Base-by-base conservation (phyloP, 2,888 invertebrate species). In the Diloba caeruleocephala region DNA sequence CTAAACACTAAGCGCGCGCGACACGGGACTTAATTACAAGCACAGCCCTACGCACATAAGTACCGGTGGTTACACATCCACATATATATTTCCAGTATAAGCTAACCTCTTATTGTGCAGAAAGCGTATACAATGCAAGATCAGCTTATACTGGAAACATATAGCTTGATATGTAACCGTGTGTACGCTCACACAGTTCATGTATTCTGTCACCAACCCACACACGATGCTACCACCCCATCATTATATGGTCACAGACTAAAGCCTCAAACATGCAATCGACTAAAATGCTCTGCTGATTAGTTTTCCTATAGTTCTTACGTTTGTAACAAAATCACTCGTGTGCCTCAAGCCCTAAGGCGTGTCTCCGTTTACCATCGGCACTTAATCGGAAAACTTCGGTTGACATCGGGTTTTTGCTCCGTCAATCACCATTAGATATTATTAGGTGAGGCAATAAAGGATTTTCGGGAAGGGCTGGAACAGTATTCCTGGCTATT, bases 401-500 rank as follows among this genome's bases (percentile, higher is more conserved):
- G 75, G 81, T 76, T 78, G 79, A 77, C 80, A 80, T 70, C 78
- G 70, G 58, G 50, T 66, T 76, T 75, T 73, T 71, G 70, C 69
- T 74, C 64, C 66, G 80, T 83, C 82, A 82, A 83, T 84, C 84
- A 81, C 76, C 76, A 84, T 82, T 83, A 81, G 60, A 67, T 62
- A 68, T 74, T 80, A 81, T 77, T 77, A 77, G 67, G 61, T 60
- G 55, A 44, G 72, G 57, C 48, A 66, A 61, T 69, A 71, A 63
- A 67, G 56, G 69, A 60, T 66, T 62, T 45, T 37, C 12, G 37
- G 57, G 48, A 38, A 68, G 59, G 71, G 71, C 14, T 71, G 46
- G 25, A 38, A 12, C 56, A 21, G 26, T 31, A 19, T n/a, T 7
- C 8, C 14, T 1, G 0, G 15, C 13, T 43, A 54, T 34, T 59